Evolutionary conservation across 2,797 vertebrate species (phyloP).

Genomic region (Pygocentrus nattereri): DNA sequence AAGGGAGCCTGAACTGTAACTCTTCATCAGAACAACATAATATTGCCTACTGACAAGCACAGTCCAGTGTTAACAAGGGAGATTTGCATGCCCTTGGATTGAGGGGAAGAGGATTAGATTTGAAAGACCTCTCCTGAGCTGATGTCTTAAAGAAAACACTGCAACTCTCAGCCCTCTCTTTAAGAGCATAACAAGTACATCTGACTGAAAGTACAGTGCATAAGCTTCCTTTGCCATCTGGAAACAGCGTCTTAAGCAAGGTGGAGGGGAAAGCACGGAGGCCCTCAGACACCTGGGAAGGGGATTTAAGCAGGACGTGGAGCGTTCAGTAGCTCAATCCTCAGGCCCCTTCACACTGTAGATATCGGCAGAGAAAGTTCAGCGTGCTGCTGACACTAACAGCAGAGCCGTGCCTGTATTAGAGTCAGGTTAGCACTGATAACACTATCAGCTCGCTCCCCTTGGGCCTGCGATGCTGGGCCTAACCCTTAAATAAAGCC

Average conservation of each 20-base stretch:
- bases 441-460: constrained; percentile 83
- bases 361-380: constrained; percentile 79
- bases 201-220: constrained; percentile 59
- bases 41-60: constrained; percentile 73
- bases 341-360: constrained; percentile 67
- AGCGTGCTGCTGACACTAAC: constrained; percentile 76
- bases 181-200: constrained; percentile 70
- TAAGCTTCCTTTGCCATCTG: constrained; percentile 65
- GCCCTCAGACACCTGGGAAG: constrained; percentile 78
- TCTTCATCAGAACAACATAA: constrained; percentile 52
- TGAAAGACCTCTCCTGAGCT: constrained; percentile 78
- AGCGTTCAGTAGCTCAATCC: constrained; percentile 68
- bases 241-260: constrained; percentile 59
- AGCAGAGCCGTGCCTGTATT: constrained; percentile 78
- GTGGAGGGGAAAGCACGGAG: constrained; percentile 61
- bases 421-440: constrained; percentile 85
- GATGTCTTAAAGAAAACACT: constrained; percentile 70
- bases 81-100: constrained; percentile 77
- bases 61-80: constrained; percentile 78
- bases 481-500: constrained; percentile 81
- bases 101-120: constrained; percentile 79
- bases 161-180: constrained; percentile 45
- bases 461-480: constrained; percentile 72
- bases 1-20: constrained; percentile 37
- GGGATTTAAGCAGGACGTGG: constrained; percentile 79